These are phyloP conservation scores for Spilosoma lubricipeda DNA, from an alignment of 2,888 invertebrate genomes.

Conservation along the genomic window DNA sequence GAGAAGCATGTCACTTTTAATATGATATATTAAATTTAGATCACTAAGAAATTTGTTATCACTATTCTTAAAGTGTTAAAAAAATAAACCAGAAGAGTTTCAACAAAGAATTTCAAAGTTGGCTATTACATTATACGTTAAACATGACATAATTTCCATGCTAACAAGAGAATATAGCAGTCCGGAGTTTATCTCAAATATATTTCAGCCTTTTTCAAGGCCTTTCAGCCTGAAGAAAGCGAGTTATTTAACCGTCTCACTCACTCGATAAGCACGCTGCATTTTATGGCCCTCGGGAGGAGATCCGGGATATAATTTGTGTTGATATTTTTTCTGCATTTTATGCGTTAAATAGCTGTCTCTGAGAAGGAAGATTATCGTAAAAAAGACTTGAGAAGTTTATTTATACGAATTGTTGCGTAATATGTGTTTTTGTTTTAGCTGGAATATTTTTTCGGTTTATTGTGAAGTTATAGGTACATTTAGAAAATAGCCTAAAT, in stretches of 20 bases:
- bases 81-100: not conserved
- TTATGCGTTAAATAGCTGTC: constrained; percentile 53
- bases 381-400: constrained; percentile 39
- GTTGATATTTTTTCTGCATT: constrained; percentile 55
- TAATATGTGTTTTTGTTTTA: constrained; percentile 27
- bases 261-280: constrained; percentile 52
- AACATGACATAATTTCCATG: constrained; percentile 15
- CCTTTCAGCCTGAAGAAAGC: constrained; percentile 26
- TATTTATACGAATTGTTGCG: constrained; percentile 45
- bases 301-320: constrained; percentile 48
- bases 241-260: constrained; percentile 44
- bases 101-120: not conserved
- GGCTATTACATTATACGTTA: not conserved
- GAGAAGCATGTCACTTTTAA: not conserved
- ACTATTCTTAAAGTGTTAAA: no score
- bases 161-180: constrained; percentile 25
- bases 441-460: constrained; percentile 1
- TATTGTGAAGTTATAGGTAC: not conserved
- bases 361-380: constrained; percentile 42
- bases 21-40: no score
- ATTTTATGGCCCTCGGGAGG: constrained; percentile 48
- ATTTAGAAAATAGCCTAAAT: not conserved
- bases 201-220: constrained; percentile 40
- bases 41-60: no score
- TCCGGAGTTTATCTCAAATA: constrained; percentile 35